A percentile compares a stretch with the other conserved stretches of the same genome.
phyloP scores from a whole-genome alignment of 2,797 vertebrate species.

The Sphaeramia orbicularis region DNA sequence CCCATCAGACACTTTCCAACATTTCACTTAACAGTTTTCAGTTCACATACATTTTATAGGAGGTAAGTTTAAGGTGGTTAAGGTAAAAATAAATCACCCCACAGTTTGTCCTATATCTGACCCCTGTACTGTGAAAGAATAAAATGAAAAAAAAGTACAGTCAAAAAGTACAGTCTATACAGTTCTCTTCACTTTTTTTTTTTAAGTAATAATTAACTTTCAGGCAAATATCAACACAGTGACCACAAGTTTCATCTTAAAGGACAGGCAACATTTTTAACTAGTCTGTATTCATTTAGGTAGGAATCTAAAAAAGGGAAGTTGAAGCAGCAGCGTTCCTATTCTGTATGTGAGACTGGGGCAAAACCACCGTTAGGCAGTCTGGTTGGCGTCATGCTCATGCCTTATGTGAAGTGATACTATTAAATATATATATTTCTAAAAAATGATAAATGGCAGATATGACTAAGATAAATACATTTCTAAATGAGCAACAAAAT shows the following conservation, averaged over 20 bases:
- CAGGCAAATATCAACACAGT: slow-evolving; percentile 23
- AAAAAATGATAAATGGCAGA: slow-evolving; percentile 27
- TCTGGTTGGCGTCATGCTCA: slow-evolving; percentile 59
- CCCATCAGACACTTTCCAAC: slow-evolving; percentile 7
- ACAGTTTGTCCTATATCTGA: neutral
- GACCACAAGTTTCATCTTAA: slow-evolving; percentile 4
- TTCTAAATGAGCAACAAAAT: slow-evolving; percentile 30
- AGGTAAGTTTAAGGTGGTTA: slow-evolving; percentile 42
- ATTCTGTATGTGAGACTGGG: slow-evolving; percentile 6
- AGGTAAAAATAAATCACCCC: slow-evolving; percentile 1
- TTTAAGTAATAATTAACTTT: slow-evolving; percentile 4
- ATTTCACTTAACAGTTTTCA: slow-evolving; percentile 2
- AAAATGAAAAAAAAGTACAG: neutral
- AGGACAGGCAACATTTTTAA: slow-evolving; percentile 8
- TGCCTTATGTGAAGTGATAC: slow-evolving; percentile 54
- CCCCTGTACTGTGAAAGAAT: neutral
- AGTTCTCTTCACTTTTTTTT: neutral
- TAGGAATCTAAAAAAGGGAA: slow-evolving; percentile 6
- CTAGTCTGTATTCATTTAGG: slow-evolving; percentile 13
- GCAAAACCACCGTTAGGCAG: slow-evolving; percentile 26
- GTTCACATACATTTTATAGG: slow-evolving; percentile 24
- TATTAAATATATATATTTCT: slow-evolving; percentile 23
- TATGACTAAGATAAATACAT: slow-evolving; percentile 22
- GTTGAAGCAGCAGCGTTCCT: slow-evolving; percentile 47
- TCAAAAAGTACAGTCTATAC: neutral